Conservation (phyloP, 2,797 vertebrate species). For the Tenualosa ilisha region DNA sequence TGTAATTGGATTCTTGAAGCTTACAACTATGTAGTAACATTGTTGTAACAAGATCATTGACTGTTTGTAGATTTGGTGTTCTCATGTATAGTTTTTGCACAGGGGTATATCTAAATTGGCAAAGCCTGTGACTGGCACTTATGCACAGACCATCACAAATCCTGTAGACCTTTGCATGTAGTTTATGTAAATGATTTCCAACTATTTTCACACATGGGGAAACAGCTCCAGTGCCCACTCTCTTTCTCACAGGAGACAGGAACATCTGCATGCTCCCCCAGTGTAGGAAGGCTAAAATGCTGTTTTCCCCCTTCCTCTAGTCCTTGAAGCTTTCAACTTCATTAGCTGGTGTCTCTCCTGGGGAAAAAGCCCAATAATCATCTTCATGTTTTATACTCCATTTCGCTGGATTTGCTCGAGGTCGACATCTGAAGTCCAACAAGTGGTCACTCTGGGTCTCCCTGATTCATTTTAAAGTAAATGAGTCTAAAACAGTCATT, state of each 20-base stretch:
- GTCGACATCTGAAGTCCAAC: conserved; percentile 42
- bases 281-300: not conserved
- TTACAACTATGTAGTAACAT: not conserved
- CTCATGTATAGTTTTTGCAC: not conserved
- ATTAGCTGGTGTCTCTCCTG: conserved; percentile 37
- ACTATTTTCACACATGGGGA: conserved; percentile 25
- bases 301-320: not conserved
- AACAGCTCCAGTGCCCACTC: not conserved
- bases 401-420: conserved; percentile 41
- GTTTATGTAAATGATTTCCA: not conserved
- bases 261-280: not conserved
- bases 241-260: conserved; percentile 1
- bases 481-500: conserved; percentile 43
- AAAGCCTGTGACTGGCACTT: not conserved
- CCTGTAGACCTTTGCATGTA: not conserved
- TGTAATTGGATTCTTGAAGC: not conserved
- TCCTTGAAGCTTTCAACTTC: conserved; percentile 40
- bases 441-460: conserved; percentile 44
- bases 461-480: conserved; percentile 42
- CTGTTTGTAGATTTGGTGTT: not conserved
- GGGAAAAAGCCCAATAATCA: conserved; percentile 34
- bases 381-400: conserved; percentile 38
- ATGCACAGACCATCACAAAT: not conserved
- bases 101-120: not conserved
- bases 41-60: not conserved